These are phyloP conservation scores for Hydrozoanthus gracilis DNA, from an alignment of 92 coral and sea anemone genomes.

Conservation along the genomic window DNA sequence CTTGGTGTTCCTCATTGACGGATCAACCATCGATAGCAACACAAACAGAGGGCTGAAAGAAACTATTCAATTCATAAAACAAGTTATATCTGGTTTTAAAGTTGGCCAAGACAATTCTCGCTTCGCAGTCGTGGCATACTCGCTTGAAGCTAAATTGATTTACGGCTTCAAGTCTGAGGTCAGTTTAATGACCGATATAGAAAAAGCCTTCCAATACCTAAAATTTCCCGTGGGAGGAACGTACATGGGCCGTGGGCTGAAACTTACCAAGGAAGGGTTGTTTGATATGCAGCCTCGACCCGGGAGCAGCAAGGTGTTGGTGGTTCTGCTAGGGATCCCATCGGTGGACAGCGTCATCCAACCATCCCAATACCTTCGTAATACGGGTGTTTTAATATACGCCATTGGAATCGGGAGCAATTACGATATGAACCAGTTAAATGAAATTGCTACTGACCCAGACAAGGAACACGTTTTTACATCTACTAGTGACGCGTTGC, in stretches of 20 bases:
- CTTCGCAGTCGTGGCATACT: slow-evolving; percentile 32
- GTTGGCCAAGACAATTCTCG: slow-evolving; percentile 26
- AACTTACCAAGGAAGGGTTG: slow-evolving; percentile 20
- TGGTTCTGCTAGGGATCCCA: slow-evolving; percentile 5
- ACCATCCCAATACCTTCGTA: slow-evolving; percentile 25
- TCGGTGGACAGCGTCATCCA: slow-evolving; percentile 21
- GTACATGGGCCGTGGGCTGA: slow-evolving; percentile 20
- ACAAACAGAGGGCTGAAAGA: not conserved
- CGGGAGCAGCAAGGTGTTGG: slow-evolving; percentile 12
- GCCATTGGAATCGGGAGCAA: slow-evolving; percentile 23
- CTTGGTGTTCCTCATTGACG: slow-evolving; percentile 36
- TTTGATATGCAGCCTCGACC: slow-evolving; percentile 4
- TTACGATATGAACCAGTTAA: slow-evolving; percentile 26
- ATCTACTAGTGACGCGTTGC: not conserved
- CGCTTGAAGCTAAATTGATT: slow-evolving; percentile 21
- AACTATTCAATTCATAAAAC: slow-evolving; percentile 23
- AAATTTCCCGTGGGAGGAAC: slow-evolving; percentile 3
- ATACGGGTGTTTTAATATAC: slow-evolving; percentile 25
- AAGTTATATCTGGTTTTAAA: slow-evolving; percentile 26
- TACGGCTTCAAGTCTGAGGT: slow-evolving; percentile 30
- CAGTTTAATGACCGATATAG: slow-evolving; percentile 10
- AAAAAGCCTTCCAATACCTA: not conserved
- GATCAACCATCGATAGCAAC: not conserved
- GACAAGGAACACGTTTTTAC: slow-evolving; percentile 19
- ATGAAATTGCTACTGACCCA: slow-evolving; percentile 35